Percentiles rank a stretch among this genome's conserved stretches.
Conservation (phyloP, 1,140 invertebrate genomes). For the Rhizoglyphus robini region DNA sequence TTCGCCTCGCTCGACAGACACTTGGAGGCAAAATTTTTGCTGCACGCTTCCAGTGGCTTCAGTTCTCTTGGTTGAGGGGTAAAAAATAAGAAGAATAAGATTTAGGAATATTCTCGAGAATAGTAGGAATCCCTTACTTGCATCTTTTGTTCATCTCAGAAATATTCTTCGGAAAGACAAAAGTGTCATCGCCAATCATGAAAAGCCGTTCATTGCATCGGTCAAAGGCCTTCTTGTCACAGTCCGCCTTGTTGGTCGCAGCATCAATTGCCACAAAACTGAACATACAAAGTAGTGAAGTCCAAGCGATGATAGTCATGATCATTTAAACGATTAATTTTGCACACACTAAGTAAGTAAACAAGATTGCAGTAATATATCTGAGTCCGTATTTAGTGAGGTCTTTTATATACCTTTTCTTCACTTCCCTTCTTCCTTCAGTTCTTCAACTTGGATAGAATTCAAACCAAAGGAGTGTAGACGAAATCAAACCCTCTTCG, state of each 20-base stretch:
- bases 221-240: neutral
- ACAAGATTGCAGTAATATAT: too few relatives aligned
- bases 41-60: neutral
- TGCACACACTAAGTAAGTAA: too few relatives aligned
- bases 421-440: too few relatives aligned
- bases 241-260: neutral
- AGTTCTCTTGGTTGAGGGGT: neutral
- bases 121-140: neutral
- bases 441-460: too few relatives aligned
- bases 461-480: too few relatives aligned
- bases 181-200: neutral
- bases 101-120: neutral
- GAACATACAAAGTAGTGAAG: neutral
- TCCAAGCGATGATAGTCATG: neutral
- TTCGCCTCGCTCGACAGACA: neutral
- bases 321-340: neutral
- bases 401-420: too few relatives aligned
- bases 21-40: neutral
- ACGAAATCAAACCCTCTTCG: too few relatives aligned
- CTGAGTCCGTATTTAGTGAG: too few relatives aligned
- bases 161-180: neutral
- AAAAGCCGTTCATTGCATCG: neutral
- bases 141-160: constrained; percentile 2
- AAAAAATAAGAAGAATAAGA: too few relatives aligned
- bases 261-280: neutral